Conservation (phyloP, 1,140 invertebrate species). For the Cardiocondyla obscurior region DNA sequence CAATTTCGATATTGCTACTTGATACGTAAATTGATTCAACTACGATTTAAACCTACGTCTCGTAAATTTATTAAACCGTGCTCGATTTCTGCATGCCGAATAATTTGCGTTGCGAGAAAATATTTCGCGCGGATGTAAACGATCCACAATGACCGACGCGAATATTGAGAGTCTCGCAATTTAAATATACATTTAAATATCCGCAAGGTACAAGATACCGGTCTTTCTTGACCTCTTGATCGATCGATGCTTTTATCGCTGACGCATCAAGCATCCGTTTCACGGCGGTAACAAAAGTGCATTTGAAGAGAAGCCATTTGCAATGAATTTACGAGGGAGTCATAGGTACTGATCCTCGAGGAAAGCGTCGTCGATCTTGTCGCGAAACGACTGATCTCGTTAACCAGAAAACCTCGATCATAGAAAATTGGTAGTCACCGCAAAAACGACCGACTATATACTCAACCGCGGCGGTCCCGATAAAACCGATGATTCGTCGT, state of each 20-base stretch:
- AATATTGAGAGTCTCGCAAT: not conserved
- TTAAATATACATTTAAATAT: not conserved
- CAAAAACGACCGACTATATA: constrained; percentile 51
- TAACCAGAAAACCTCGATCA: constrained; percentile 57
- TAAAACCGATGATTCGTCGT: constrained; percentile 59
- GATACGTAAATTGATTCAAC: not conserved
- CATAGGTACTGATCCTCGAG: constrained; percentile 58
- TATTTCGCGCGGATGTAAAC: not conserved
- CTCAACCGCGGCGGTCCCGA: constrained; percentile 40
- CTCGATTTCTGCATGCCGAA: too few species aligned
- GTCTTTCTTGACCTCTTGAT: not conserved
- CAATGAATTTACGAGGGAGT: constrained; percentile 40
- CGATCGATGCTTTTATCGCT: constrained; percentile 30
- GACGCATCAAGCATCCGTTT: not conserved
- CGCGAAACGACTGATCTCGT: constrained; percentile 55
- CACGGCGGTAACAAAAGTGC: constrained; percentile 10
- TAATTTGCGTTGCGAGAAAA: not conserved
- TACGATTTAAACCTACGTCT: not conserved
- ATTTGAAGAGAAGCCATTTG: not conserved
- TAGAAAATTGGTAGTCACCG: constrained; percentile 48
- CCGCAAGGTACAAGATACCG: constrained; percentile 11
- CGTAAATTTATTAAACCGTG: not conserved
- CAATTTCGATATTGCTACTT: not conserved
- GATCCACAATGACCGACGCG: not conserved
- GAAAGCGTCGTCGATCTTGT: constrained; percentile 39